Evolutionary conservation across 2,113 vertebrate genomes (phyloP), one percentile per base, ranked within the genome.

Genomic region (Cavia porcellus): DNA sequence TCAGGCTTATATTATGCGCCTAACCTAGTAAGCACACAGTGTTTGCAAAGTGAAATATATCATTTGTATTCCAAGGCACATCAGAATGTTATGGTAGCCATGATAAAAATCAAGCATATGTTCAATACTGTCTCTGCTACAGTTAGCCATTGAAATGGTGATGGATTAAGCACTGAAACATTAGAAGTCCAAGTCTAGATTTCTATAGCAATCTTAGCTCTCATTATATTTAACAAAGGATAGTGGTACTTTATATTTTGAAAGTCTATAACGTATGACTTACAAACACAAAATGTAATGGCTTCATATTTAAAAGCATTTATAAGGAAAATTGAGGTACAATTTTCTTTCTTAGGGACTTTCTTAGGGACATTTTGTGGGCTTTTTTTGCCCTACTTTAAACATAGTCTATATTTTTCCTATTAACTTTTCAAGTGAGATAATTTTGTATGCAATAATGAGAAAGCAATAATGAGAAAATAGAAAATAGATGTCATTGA

Each of bases 301-400:
- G 85, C 61, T 95, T 94, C 20, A 83, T 50, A 55, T 92, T 96
- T 96, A 90, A 96, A 97, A 93, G 84, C 47, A 90, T 92, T 68
- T 97, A 90, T 45, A 96, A 42, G 47, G 30, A 86, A 66, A 94
- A 86, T 38, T 64, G 55, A 86, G 11, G 62, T 52, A 1, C 7
- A 59, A 90, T 52, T 87, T 64, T 22, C 86, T 10, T 28, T 89
- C 15, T 17, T 81, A 25, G 22, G 68, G 66, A 42, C 19, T 55
- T 61, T 30, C 6, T 83, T 95, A 86, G 38, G 7, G 35, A 89
- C 19, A 9, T 90, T 91, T 38, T 5, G 35, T 74, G 77, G 13
- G 0, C 28, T 30, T 77, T 68, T 75, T 50, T 84, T 42, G 50
- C 57, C 55, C 72, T 72, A 68, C n/a, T 86, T 68, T 85, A 81